Percentiles rank a stretch among this genome's conserved stretches.
phyloP scores from a whole-genome alignment of 2,888 invertebrate genomes.

The Pandemis cinnamomeana region DNA sequence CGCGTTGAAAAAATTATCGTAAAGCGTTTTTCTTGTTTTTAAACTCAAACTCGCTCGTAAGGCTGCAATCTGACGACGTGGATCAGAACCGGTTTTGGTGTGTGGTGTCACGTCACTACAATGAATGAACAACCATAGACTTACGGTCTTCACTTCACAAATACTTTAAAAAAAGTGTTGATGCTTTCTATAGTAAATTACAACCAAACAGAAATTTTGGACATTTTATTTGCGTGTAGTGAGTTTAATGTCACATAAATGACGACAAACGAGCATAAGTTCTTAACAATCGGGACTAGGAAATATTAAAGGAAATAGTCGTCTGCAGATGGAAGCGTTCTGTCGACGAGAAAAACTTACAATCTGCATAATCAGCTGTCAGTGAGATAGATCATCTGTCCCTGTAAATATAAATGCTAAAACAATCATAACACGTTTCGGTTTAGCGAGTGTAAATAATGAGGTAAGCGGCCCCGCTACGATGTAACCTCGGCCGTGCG shows the following conservation, averaged over 20 bases:
- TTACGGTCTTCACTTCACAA: slow-evolving; percentile 62
- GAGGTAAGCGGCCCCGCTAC: slow-evolving; percentile 69
- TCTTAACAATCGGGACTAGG: slow-evolving; percentile 60
- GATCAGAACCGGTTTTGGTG: slow-evolving; percentile 38
- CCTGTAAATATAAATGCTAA: slow-evolving; percentile 84
- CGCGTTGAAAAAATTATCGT: no score
- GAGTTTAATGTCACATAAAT: slow-evolving; percentile 75
- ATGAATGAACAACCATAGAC: slow-evolving; percentile 69
- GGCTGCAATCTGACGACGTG: slow-evolving; percentile 25
- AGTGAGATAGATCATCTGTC: slow-evolving; percentile 85
- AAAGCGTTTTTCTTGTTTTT: slow-evolving; percentile 14
- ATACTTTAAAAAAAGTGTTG: slow-evolving; percentile 82
- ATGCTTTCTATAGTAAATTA: slow-evolving; percentile 84
- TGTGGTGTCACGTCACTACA: slow-evolving; percentile 53
- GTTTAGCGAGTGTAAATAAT: slow-evolving; percentile 67
- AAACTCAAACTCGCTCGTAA: slow-evolving; percentile 12
- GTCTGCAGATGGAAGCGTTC: slow-evolving; percentile 78
- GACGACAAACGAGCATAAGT: slow-evolving; percentile 63
- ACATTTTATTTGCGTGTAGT: slow-evolving; percentile 76
- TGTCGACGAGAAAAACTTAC: slow-evolving; percentile 82
- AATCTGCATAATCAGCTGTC: slow-evolving; percentile 86
- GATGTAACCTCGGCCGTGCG: slow-evolving; percentile 71
- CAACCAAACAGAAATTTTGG: slow-evolving; percentile 82
- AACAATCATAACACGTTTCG: slow-evolving; percentile 79
- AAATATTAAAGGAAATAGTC: slow-evolving; percentile 66